These are phyloP conservation scores for Drosophila albomicans DNA, from an alignment of 1,140 invertebrate species.

Conservation along the genomic window DNA sequence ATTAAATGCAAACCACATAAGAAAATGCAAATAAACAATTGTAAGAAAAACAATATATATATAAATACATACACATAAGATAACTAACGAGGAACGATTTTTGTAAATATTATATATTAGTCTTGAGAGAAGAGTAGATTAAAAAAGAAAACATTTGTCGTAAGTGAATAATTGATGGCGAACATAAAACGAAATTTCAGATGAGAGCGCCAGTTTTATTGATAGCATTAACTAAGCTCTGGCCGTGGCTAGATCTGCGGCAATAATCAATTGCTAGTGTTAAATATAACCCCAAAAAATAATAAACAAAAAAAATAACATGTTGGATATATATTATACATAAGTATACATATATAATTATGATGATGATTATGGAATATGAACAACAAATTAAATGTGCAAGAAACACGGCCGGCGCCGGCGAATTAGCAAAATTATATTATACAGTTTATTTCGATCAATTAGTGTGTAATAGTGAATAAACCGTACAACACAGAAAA, in stretches of 20 bases:
- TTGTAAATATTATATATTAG: slow-evolving; percentile 48
- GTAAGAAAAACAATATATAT: slow-evolving; percentile 34
- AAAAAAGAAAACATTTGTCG: slow-evolving; percentile 16
- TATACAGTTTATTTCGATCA: slow-evolving; percentile 74
- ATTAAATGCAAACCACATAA: slow-evolving; percentile 33
- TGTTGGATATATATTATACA: slow-evolving; percentile 62
- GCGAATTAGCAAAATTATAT: slow-evolving; percentile 74
- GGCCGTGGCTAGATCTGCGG: slow-evolving; percentile 20
- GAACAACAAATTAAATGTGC: slow-evolving; percentile 46
- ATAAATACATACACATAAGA: slow-evolving; percentile 30
- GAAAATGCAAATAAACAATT: slow-evolving; percentile 23
- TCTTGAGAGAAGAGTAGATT: slow-evolving; percentile 46
- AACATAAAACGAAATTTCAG: slow-evolving; percentile 21
- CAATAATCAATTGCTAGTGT: slow-evolving; percentile 48
- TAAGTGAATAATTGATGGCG: slow-evolving; percentile 35
- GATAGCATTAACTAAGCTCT: slow-evolving; percentile 39
- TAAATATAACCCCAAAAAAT: slow-evolving; percentile 37
- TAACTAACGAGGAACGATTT: slow-evolving; percentile 33
- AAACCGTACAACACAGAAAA: slow-evolving; percentile 55
- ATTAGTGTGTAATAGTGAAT: slow-evolving; percentile 77
- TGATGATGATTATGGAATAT: slow-evolving; percentile 33
- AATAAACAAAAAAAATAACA: slow-evolving; percentile 54
- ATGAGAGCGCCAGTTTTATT: slow-evolving; percentile 44
- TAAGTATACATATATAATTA: slow-evolving; percentile 40
- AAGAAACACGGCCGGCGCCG: slow-evolving; percentile 40